Evolutionary conservation across 2,113 vertebrate genomes (phyloP).

Genomic region (Hippocampus abdominalis): DNA sequence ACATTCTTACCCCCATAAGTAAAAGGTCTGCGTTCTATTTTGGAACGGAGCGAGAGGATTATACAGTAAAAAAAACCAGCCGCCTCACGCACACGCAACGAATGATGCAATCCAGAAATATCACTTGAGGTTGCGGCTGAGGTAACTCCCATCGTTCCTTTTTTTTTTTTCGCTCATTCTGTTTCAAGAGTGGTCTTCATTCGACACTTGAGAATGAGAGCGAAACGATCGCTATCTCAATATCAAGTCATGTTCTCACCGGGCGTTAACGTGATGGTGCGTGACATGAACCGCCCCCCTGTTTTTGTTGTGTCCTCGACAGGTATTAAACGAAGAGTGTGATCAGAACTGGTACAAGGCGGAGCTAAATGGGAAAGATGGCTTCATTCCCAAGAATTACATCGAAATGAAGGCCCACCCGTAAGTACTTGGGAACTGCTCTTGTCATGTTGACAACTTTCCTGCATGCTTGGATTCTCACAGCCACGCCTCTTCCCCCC

Average conservation of each 20-base stretch:
- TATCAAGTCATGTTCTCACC: too few species aligned
- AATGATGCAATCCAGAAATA: neutral
- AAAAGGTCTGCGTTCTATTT: constrained; percentile 1
- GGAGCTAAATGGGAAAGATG: constrained; percentile 93
- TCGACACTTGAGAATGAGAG: too few species aligned
- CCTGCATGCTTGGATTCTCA: neutral
- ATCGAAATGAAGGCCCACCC: constrained; percentile 98
- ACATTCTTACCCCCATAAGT: neutral
- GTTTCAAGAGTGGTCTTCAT: neutral
- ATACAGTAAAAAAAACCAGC: neutral
- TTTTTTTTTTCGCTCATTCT: neutral
- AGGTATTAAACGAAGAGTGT: constrained; percentile 96
- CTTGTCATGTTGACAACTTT: neutral
- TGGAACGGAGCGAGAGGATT: neutral
- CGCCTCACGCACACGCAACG: neutral
- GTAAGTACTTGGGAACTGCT: constrained; percentile 75
- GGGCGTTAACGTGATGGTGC: constrained; percentile 1
- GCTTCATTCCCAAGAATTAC: constrained; percentile 99
- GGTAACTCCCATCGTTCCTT: neutral
- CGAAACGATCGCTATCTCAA: too few species aligned
- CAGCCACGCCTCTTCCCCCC: too few species aligned
- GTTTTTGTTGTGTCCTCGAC: constrained; percentile 18
- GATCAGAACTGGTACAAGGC: constrained; percentile 89
- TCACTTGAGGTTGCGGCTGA: neutral
- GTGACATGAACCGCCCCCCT: neutral